These are phyloP conservation scores for Catostylus mosaicus DNA, from an alignment of 30 jellyfish, hydroid and myxozoan species.

Conservation along the genomic window DNA sequence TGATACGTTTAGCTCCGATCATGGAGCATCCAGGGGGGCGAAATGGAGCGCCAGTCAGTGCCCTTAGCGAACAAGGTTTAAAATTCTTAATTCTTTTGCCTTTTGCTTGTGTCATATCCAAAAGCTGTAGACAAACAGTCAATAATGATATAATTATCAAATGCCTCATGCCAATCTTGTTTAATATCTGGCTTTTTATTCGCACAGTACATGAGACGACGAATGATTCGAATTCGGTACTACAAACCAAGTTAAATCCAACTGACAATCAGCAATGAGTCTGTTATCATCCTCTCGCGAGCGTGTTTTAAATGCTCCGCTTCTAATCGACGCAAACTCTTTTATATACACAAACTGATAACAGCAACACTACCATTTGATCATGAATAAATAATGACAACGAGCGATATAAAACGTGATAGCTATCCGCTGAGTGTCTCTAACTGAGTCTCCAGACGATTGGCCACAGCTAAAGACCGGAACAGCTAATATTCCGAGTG, in stretches of 20 bases:
- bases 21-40: conserved; percentile 40
- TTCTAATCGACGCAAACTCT: conserved; percentile 15
- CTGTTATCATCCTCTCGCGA: conserved; percentile 29
- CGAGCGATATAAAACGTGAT: conserved; percentile 3
- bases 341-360: conserved; percentile 28
- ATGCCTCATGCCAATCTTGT: conserved; percentile 69
- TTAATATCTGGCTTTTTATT: not conserved
- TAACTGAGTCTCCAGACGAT: conserved; percentile 29
- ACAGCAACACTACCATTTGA: conserved; percentile 28
- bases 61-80: conserved; percentile 46
- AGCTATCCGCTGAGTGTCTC: conserved; percentile 18
- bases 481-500: conserved; percentile 31
- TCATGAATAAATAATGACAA: conserved; percentile 55
- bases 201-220: conserved; percentile 31
- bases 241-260: not conserved
- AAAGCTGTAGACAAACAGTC: conserved; percentile 44
- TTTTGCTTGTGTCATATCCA: conserved; percentile 58
- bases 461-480: conserved; percentile 51
- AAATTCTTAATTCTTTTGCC: conserved; percentile 46
- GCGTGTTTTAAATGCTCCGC: not conserved
- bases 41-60: not conserved
- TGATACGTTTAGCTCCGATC: not conserved
- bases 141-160: conserved; percentile 8
- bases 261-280: not conserved
- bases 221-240: not conserved